These are phyloP conservation scores for Pocillopora damicornis DNA, from an alignment of 64 coral and sea anemone species.

Conservation along the genomic window DNA sequence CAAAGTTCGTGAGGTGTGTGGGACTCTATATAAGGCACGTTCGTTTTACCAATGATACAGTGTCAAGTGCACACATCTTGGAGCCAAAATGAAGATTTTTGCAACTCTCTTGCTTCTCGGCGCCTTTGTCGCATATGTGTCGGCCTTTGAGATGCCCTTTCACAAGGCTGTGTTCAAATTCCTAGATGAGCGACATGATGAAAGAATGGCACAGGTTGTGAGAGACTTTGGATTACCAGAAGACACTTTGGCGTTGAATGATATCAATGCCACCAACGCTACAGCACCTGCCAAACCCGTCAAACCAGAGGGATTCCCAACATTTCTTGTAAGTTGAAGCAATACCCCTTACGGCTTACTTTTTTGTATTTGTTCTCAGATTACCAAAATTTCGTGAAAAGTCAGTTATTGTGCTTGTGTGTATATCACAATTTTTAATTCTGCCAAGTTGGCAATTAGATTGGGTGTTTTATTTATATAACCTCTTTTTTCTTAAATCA, in stretches of 20 bases:
- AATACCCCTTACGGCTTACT: too few species aligned
- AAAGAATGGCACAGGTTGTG: slow-evolving; percentile 9
- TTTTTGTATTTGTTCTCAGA: too few species aligned
- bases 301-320: too few species aligned
- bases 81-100: slow-evolving; percentile 28
- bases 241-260: neutral
- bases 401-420: too few species aligned
- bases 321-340: too few species aligned
- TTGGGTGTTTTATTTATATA: too few species aligned
- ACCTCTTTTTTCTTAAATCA: too few species aligned
- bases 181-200: slow-evolving; percentile 23
- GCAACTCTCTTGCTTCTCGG: neutral
- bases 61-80: slow-evolving; percentile 22
- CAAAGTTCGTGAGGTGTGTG: neutral
- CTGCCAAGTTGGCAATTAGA: too few species aligned
- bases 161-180: slow-evolving; percentile 14
- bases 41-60: neutral
- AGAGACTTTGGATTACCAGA: slow-evolving; percentile 7
- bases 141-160: neutral
- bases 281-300: too few species aligned
- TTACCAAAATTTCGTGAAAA: too few species aligned
- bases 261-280: neutral
- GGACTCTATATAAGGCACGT: slow-evolving; percentile 10
- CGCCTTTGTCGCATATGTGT: slow-evolving; percentile 5
- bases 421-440: too few species aligned